phyloP scores from a whole-genome alignment of 2,888 invertebrate species.

The Sinhomidia bicolor region DNA sequence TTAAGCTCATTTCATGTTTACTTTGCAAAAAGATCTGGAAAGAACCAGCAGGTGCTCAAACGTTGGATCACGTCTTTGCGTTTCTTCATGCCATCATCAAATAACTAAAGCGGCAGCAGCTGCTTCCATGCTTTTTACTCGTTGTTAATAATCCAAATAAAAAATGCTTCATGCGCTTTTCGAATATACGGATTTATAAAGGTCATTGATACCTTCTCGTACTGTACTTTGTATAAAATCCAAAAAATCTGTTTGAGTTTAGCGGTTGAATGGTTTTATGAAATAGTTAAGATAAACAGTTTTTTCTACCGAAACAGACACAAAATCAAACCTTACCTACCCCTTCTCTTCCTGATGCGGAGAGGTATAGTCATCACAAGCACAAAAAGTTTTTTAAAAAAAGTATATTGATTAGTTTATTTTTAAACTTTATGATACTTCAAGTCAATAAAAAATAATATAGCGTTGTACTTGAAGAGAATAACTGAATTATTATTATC shows the following conservation, averaged over 20 bases:
- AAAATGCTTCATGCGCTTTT: neutral
- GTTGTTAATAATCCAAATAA: neutral
- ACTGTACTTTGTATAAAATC: neutral
- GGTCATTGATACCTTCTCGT: conserved; percentile 25
- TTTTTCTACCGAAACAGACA: neutral
- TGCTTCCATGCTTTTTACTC: neutral
- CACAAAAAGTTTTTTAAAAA: neutral
- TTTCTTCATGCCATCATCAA: neutral
- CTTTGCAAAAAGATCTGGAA: neutral
- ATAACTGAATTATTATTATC: neutral
- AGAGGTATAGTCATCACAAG: neutral
- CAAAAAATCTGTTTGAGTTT: neutral
- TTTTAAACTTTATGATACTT: conserved; percentile 2
- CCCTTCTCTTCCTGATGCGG: neutral
- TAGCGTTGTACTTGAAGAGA: neutral
- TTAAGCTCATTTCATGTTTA: neutral
- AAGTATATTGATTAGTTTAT: conserved; percentile 37
- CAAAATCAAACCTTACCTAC: neutral
- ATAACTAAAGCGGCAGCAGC: neutral
- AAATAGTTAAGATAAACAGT: neutral
- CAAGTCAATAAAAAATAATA: neutral
- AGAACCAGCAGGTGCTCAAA: neutral
- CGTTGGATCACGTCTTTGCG: neutral
- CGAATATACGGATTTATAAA: neutral
- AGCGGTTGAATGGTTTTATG: neutral